Conservation (phyloP, 2,113 vertebrate genomes). For the Athene cunicularia region DNA sequence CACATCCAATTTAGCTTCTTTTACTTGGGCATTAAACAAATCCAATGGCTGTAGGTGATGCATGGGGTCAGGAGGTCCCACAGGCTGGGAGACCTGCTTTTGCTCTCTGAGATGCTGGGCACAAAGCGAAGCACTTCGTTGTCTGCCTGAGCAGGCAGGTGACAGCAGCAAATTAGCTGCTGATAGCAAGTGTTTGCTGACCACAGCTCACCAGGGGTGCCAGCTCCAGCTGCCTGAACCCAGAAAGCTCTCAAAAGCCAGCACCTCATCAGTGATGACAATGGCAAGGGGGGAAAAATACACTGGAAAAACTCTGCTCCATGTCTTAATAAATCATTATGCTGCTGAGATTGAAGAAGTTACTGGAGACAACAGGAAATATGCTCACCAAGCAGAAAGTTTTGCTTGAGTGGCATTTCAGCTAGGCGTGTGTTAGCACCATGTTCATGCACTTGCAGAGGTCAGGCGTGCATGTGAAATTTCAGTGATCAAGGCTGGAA, state of each 20-base stretch:
- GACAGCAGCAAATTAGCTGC: background rate
- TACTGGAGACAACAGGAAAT: background rate
- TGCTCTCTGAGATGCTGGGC: background rate
- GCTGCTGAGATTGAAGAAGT: background rate
- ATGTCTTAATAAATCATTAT: background rate
- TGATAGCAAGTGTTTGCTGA: slow-evolving; percentile 2
- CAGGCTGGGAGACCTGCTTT: background rate
- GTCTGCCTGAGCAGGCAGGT: background rate
- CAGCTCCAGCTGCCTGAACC: background rate
- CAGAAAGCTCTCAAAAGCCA: background rate
- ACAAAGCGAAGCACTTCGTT: background rate
- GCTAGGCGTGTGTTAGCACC: background rate
- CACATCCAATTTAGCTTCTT: background rate
- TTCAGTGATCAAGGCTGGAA: background rate
- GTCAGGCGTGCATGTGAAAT: background rate
- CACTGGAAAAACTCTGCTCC: background rate
- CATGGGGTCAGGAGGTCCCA: background rate
- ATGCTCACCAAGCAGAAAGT: background rate
- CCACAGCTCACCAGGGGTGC: background rate
- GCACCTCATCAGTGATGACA: background rate
- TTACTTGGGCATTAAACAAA: background rate
- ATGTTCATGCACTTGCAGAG: fast-evolving
- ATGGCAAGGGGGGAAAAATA: too few species aligned
- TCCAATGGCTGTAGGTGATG: background rate
- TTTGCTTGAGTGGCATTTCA: background rate